A percentile compares a stretch with the other conserved stretches of the same genome.
These are phyloP conservation scores for Ichneumoninae sp. DNA, from an alignment of 2,888 invertebrate species.

Conservation along the genomic window DNA sequence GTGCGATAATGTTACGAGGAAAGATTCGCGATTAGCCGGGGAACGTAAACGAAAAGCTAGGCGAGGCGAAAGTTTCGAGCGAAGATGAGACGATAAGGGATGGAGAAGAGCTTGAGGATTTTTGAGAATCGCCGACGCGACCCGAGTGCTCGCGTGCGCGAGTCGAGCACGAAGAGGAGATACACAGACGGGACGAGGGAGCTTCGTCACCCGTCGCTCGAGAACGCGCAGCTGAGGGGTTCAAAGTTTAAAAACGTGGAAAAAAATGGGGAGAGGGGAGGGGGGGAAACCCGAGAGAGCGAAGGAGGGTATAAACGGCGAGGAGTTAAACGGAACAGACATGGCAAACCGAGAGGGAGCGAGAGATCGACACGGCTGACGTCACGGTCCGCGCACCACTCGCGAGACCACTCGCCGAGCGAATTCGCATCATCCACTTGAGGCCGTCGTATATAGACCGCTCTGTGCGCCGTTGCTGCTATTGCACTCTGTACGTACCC, in stretches of 20 bases:
- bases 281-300: constrained; percentile 7
- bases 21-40: background rate
- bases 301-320: constrained; percentile 10
- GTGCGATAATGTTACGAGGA: background rate
- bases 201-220: constrained; percentile 47
- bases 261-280: constrained; percentile 26
- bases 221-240: background rate
- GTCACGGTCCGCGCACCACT: constrained; percentile 46
- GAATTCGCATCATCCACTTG: constrained; percentile 62
- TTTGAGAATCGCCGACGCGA: background rate
- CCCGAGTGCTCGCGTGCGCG: background rate
- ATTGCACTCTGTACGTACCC: constrained; percentile 18
- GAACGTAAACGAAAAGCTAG: background rate
- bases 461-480: constrained; percentile 5
- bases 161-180: constrained; percentile 5
- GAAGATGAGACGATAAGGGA: constrained; percentile 1
- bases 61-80: background rate
- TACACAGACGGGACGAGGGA: constrained; percentile 21
- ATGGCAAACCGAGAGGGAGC: background rate
- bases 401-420: constrained; percentile 51
- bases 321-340: constrained; percentile 7
- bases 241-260: constrained; percentile 43
- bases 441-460: constrained; percentile 36
- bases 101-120: background rate
- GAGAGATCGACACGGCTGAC: constrained; percentile 28